Evolutionary conservation across 2,113 vertebrate genomes (phyloP), one percentile per base, ranked within the genome.

Genomic region (Clarias batrachus): DNA sequence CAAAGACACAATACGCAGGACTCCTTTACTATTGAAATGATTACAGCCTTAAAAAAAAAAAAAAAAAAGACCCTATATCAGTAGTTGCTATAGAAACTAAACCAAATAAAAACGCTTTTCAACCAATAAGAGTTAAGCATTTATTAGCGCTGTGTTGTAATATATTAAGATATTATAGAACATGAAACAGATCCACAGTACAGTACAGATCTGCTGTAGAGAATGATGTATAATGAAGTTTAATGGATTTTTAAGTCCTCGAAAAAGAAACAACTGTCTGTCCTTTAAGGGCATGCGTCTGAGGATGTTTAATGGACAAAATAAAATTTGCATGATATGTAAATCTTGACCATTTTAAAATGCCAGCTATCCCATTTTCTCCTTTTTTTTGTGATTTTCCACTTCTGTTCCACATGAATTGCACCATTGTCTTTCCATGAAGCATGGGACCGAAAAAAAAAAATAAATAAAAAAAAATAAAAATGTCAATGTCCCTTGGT

Each of bases 271-370:
- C 25, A 16, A 12, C 81, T 54, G 71, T 37, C 62, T 56, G 60
- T 82, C 63, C 77, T 59, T 73, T 52, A 70, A 70, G 21, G 56
- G 48, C 33, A 48, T 76, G 70, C 23, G 52, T 85, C 74, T 76
- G 77, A 84, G 48, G 56, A 84, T 87, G 81, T 81, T 76, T 70
- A 48, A 78, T 90, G 90, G 74, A n/a, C 41, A 82, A 84, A 80
- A 81, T 87, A 89, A 84, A 84, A 86, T 86, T 82, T 87, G 89
- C 92, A 84, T 87, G 88, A 93, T 91, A 94, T 95, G 93, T 85
- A 92, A 93, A 95, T 92, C 84, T 85, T 93, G 93, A 93, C 92
- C 92, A 87, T 93, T 93, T 80, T 81, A 88, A 91, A 95, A 95
- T 94, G 94, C 91, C 93, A 95, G 81, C 78, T 59, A 65, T 27